Evolutionary conservation across 2,113 vertebrate genomes (phyloP).

Genomic region (Crocuta crocuta): DNA sequence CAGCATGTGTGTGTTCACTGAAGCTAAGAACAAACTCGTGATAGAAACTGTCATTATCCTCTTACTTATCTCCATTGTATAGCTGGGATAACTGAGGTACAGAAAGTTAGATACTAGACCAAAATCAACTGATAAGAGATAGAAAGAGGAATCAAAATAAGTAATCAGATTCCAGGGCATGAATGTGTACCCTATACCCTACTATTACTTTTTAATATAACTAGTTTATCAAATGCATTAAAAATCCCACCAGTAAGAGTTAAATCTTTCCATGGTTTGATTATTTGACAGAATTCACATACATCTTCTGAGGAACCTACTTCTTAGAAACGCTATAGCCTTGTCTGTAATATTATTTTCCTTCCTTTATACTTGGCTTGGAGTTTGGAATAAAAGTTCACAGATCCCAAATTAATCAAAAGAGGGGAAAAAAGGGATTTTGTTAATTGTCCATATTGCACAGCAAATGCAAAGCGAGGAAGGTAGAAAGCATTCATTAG

Average conservation of each 20-base stretch:
- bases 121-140: background rate
- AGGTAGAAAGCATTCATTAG: background rate
- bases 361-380: background rate
- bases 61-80: background rate
- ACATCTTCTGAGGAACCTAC: background rate
- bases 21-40: background rate
- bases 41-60: background rate
- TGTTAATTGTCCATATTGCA: background rate
- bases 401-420: background rate
- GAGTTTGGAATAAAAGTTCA: background rate
- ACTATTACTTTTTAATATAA: background rate
- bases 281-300: background rate
- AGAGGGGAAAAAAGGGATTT: background rate
- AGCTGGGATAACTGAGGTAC: background rate
- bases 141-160: background rate
- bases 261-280: background rate
- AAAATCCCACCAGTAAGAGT: background rate
- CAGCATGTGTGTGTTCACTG: background rate
- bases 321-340: background rate
- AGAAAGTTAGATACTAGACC: background rate
- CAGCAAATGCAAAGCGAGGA: background rate
- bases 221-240: background rate
- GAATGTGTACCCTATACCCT: background rate
- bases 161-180: background rate
- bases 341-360: background rate